Percentiles rank a stretch among this genome's conserved stretches.
Conservation (phyloP, 2,113 vertebrate genomes). For the Oryzias woworae region DNA sequence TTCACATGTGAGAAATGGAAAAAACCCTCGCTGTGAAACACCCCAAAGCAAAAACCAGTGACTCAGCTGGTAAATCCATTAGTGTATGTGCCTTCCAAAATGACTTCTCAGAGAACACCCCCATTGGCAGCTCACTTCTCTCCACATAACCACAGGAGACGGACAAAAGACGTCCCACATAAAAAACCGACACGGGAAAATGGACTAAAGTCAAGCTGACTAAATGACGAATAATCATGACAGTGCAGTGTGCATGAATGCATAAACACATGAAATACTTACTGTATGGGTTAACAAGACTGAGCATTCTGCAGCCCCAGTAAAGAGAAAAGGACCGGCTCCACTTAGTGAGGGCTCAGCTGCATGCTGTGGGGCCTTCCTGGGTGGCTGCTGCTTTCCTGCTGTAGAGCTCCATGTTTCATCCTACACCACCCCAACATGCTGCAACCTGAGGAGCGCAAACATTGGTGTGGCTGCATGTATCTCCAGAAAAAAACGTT, state of each 20-base stretch:
- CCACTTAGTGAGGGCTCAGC: slow-evolving; percentile 59
- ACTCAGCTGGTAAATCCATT: slow-evolving; percentile 73
- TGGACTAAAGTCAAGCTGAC: neutral
- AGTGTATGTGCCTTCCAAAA: slow-evolving; percentile 55
- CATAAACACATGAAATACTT: slow-evolving; percentile 26
- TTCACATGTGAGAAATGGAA: neutral
- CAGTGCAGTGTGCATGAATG: neutral
- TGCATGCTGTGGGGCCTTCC: slow-evolving; percentile 54
- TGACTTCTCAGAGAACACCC: slow-evolving; percentile 45
- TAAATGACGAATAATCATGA: neutral
- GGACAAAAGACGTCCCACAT: slow-evolving; percentile 49
- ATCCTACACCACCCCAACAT: slow-evolving; percentile 49
- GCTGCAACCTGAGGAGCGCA: slow-evolving; percentile 51
- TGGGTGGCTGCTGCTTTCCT: slow-evolving; percentile 37
- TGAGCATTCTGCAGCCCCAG: slow-evolving; percentile 77
- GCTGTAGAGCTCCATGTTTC: slow-evolving; percentile 63
- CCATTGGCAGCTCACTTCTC: slow-evolving; percentile 10
- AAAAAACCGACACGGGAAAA: slow-evolving; percentile 36
- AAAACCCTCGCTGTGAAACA: slow-evolving; percentile 66
- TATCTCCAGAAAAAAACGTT: too few relatives aligned
- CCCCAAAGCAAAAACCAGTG: slow-evolving; percentile 56
- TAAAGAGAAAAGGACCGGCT: slow-evolving; percentile 59
- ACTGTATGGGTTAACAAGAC: slow-evolving; percentile 76
- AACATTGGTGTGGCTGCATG: slow-evolving; percentile 2
- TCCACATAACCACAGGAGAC: slow-evolving; percentile 49